Evolutionary conservation across 2,113 vertebrate genomes (phyloP).

Genomic region (Isurus oxyrinchus): DNA sequence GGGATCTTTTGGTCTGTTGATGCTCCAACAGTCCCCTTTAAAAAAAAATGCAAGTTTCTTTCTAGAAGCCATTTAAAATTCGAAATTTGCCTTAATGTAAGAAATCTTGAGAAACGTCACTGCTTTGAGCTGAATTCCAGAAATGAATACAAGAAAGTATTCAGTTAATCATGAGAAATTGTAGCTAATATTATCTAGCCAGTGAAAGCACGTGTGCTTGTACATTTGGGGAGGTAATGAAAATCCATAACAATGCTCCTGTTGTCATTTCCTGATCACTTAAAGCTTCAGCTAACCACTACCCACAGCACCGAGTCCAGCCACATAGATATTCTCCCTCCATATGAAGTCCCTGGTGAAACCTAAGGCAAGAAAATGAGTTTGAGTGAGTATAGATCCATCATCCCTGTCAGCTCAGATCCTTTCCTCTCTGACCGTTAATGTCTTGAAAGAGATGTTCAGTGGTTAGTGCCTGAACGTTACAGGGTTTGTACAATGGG

Average conservation of each 20-base stretch:
- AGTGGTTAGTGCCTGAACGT: constrained; percentile 2
- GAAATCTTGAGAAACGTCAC: background rate
- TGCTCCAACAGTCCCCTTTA: background rate
- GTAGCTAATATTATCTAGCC: background rate
- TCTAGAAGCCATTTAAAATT: background rate
- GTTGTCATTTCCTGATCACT: background rate
- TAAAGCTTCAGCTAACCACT: background rate
- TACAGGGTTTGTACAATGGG: background rate
- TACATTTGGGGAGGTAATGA: background rate
- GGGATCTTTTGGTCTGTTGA: background rate
- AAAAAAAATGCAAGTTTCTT: background rate
- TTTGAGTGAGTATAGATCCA: constrained; percentile 22
- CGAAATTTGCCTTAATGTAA: background rate
- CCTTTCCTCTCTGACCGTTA: background rate
- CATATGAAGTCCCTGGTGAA: background rate
- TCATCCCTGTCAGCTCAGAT: constrained; percentile 10
- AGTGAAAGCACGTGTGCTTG: background rate
- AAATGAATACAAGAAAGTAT: background rate
- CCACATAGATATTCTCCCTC: background rate
- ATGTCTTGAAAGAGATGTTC: background rate
- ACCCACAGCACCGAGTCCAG: background rate
- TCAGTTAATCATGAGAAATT: background rate
- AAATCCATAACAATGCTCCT: background rate
- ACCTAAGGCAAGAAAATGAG: constrained; percentile 28
- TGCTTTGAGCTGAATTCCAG: background rate